Base-by-base conservation (phyloP, 2,888 invertebrate species). In the Amiota communis region DNA sequence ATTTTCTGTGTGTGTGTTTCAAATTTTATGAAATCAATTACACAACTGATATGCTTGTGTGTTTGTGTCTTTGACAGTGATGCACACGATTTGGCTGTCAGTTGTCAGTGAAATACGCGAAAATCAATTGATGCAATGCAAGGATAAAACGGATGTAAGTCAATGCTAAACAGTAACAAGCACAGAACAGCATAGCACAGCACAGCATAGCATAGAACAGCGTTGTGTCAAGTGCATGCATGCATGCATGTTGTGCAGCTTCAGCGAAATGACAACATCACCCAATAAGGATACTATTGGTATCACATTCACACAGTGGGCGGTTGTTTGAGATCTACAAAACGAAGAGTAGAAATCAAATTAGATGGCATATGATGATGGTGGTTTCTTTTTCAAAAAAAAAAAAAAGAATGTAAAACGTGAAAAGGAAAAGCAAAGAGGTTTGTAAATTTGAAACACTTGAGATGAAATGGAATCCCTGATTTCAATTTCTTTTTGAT, bases 221-320 rank as follows among this genome's bases (percentile, higher is more conserved):
- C 36, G 36, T 36, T 36, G 36, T 36, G 17, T 10, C 56, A 10
- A 15, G 23, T 12, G 67, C 20, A 17, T 59, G 59, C 17, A 59
- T 59, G 20, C 59, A 59, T 59, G 59, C 59, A 59, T 20, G 9
- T 20, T 59, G 59, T 6, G 59, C 59, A 57, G 57, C 57, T 10
- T 15, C 57, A 57, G 57, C 57, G 72, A 72, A 57, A n/a, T 17
- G 15, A n/a, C 57, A 57, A n/a, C 57, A n/a, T n/a, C 57, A 59
- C 10, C 1, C 1, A 20, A 57, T 15, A 57, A 23, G 36, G 36
- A 36, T 36, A 36, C 36, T 36, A 36, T 36, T 36, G 36, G 36
- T 0, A 36, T 36, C 36, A 36, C 3, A 36, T 36, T 36, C 36
- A 0, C 36, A 36, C 36, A 36, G 36, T 36, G 36, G 8, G 36